Conservation (phyloP, 64 coral and sea anemone genomes). For the Pocillopora damicornis region DNA sequence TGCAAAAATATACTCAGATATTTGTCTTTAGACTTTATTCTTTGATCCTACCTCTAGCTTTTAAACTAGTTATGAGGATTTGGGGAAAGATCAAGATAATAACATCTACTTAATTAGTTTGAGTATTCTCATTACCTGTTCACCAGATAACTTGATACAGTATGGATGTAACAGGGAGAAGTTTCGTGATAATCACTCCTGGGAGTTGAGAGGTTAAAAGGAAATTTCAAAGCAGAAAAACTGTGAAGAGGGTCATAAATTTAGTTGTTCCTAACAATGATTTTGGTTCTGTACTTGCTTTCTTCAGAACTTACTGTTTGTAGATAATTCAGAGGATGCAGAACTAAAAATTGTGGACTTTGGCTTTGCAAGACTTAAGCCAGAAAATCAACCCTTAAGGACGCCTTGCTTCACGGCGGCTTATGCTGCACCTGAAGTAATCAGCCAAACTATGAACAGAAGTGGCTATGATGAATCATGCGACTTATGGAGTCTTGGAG, state of each 20-base stretch:
- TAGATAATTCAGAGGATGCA: slow-evolving; percentile 73
- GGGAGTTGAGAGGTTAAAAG: too few species aligned
- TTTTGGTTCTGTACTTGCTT: neutral
- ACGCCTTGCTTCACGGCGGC: slow-evolving; percentile 90
- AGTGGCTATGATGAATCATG: slow-evolving; percentile 95
- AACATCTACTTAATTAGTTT: too few species aligned
- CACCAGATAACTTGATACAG: too few species aligned
- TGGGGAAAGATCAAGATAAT: too few species aligned
- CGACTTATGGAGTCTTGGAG: slow-evolving; percentile 96
- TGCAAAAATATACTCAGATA: too few species aligned
- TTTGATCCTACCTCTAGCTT: too few species aligned
- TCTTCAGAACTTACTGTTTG: slow-evolving; percentile 97
- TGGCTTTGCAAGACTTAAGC: slow-evolving; percentile 95
- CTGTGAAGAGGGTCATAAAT: neutral
- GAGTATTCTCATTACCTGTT: too few species aligned
- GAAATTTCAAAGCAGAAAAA: neutral
- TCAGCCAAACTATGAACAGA: slow-evolving; percentile 63
- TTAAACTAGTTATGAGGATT: too few species aligned
- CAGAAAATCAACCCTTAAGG: slow-evolving; percentile 87
- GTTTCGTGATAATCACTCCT: too few species aligned
- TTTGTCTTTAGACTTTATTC: too few species aligned
- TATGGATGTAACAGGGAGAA: too few species aligned
- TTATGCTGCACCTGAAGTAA: slow-evolving; percentile 89
- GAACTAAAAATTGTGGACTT: slow-evolving; percentile 98
- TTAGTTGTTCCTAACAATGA: neutral